Conservation (phyloP, 2,797 vertebrate genomes). For the Mormyrus proboscirostris region DNA sequence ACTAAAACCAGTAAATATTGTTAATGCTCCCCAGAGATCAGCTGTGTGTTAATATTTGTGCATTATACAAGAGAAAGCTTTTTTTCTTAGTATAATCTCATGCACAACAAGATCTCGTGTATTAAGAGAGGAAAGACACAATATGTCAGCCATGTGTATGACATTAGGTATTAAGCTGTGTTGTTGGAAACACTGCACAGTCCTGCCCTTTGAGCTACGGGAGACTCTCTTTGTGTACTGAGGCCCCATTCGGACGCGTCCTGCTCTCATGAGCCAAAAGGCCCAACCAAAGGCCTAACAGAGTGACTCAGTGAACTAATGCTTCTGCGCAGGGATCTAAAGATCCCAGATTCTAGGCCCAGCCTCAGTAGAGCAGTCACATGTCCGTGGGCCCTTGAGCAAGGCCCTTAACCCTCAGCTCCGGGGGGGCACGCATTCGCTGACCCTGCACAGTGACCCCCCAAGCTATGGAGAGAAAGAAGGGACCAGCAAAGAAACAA, state of each 20-base stretch:
- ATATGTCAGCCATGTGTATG: background rate
- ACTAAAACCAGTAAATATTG: background rate
- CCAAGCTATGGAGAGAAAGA: background rate
- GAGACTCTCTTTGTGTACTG: background rate
- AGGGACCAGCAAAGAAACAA: background rate
- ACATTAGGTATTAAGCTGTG: slow-evolving; percentile 28
- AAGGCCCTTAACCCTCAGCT: background rate
- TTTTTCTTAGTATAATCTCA: background rate
- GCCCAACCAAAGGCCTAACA: background rate
- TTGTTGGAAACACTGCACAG: background rate
- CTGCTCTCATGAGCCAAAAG: background rate
- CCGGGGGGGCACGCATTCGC: background rate
- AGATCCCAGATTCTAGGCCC: background rate
- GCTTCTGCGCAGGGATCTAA: background rate
- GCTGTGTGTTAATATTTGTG: background rate
- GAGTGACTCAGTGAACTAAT: background rate
- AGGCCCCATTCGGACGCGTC: background rate
- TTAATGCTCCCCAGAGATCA: background rate
- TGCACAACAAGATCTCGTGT: background rate
- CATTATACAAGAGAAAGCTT: background rate
- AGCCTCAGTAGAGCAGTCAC: background rate
- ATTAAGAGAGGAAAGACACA: background rate
- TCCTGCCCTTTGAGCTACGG: background rate
- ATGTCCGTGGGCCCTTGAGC: background rate
- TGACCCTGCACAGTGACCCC: background rate